These are phyloP conservation scores for Bubalus kerabau DNA, from an alignment of 2,113 vertebrate species.

Conservation along the genomic window DNA sequence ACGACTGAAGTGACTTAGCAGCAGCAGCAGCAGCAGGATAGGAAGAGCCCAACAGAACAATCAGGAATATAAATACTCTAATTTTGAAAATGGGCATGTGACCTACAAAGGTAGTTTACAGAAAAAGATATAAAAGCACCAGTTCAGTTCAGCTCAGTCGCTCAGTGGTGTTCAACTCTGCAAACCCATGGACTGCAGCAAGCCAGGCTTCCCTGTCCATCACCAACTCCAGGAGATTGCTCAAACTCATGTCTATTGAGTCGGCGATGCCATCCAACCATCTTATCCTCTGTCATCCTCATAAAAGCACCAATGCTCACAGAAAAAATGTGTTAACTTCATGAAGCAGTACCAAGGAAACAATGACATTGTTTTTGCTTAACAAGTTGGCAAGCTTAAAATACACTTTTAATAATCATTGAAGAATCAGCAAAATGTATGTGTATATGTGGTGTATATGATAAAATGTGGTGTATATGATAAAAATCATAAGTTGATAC, in stretches of 20 bases:
- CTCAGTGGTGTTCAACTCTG: background rate
- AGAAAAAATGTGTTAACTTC: background rate
- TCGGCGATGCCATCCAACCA: background rate
- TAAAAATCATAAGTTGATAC: background rate
- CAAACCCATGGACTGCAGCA: background rate
- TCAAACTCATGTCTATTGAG: background rate
- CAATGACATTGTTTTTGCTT: background rate
- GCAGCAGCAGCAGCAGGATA: background rate
- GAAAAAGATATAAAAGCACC: background rate
- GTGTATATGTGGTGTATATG: too few relatives aligned
- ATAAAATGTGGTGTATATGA: too few relatives aligned
- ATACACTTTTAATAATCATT: background rate
- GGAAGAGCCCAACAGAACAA: background rate
- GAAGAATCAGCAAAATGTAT: background rate
- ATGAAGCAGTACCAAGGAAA: background rate
- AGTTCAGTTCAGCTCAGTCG: background rate
- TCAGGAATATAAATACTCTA: background rate
- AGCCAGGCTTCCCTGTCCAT: background rate
- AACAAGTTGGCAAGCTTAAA: background rate
- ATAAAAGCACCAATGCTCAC: background rate
- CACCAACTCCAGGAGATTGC: background rate
- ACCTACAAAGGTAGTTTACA: background rate
- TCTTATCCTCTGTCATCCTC: background rate
- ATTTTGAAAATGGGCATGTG: background rate
- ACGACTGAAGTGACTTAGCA: too few relatives aligned